A percentile compares a stretch with the other conserved stretches of the same genome.
Conservation (phyloP, 2,888 invertebrate species). For the Dermolepida albohirtum region DNA sequence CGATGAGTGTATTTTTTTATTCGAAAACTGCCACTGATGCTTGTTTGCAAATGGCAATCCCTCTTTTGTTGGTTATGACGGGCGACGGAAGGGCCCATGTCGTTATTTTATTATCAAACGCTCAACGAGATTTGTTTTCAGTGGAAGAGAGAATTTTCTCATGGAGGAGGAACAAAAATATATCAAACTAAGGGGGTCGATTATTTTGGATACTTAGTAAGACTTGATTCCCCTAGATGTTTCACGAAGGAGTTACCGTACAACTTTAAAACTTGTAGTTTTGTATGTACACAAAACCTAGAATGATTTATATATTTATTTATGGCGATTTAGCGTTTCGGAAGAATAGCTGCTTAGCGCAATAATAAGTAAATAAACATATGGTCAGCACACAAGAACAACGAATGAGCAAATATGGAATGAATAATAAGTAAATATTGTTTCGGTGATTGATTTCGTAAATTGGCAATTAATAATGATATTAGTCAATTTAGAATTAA, state of each 20-base stretch:
- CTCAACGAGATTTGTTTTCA: constrained; percentile 34
- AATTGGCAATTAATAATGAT: too few relatives aligned
- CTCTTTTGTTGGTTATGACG: constrained; percentile 41
- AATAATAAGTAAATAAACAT: constrained; percentile 4
- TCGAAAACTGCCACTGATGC: constrained; percentile 16
- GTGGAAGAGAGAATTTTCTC: constrained; percentile 28
- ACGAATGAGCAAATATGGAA: too few relatives aligned
- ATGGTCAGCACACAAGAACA: too few relatives aligned
- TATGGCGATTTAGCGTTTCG: constrained; percentile 22
- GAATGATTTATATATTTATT: constrained; percentile 35
- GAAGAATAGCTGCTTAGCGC: constrained; percentile 18
- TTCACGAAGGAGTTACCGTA: neutral
- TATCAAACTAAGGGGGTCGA: constrained; percentile 15
- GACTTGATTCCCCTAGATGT: constrained; percentile 21
- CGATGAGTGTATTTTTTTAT: constrained; percentile 7
- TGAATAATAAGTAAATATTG: too few relatives aligned
- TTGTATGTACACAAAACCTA: constrained; percentile 12
- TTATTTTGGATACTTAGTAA: constrained; percentile 36
- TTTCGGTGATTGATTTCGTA: too few relatives aligned
- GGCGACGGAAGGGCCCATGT: constrained; percentile 37
- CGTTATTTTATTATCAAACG: constrained; percentile 35
- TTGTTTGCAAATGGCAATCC: constrained; percentile 45
- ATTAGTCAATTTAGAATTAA: too few relatives aligned
- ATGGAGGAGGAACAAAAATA: constrained; percentile 33
- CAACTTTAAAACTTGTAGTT: constrained; percentile 4